Percentiles rank a stretch among this genome's conserved stretches.
phyloP scores from a whole-genome alignment of 2,113 vertebrate species.

The Synodontis membranacea region DNA sequence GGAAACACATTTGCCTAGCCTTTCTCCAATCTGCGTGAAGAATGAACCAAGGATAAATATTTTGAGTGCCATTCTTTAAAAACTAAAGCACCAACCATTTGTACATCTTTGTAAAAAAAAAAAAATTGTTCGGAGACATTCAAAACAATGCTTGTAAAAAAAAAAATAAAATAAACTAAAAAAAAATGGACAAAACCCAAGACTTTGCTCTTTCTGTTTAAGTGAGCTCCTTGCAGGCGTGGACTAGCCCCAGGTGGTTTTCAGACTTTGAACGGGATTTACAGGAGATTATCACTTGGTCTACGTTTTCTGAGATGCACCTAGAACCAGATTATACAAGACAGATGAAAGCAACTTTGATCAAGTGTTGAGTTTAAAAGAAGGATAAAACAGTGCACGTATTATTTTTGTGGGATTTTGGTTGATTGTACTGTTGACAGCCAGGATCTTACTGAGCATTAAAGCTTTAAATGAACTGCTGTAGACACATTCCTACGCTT shows the following conservation, averaged over 20 bases:
- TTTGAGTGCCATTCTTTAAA: background rate
- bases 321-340: slow-evolving; percentile 1
- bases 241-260: background rate
- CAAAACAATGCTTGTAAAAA: background rate
- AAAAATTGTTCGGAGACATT: background rate
- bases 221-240: background rate
- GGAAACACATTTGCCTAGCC: background rate
- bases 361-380: background rate
- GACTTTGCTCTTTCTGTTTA: background rate
- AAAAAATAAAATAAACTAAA: too few relatives aligned
- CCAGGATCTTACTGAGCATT: background rate
- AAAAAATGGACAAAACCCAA: background rate
- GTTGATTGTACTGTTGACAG: background rate
- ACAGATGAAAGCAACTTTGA: background rate
- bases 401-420: background rate
- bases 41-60: background rate
- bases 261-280: slow-evolving; percentile 2
- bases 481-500: slow-evolving; percentile 22
- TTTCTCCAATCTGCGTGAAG: background rate
- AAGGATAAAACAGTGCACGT: background rate
- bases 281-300: background rate
- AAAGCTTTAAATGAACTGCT: background rate
- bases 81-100: background rate
- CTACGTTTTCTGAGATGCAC: background rate
- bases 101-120: background rate